phyloP scores from a whole-genome alignment of 2,888 invertebrate species.

The Crocallis elinguaria region DNA sequence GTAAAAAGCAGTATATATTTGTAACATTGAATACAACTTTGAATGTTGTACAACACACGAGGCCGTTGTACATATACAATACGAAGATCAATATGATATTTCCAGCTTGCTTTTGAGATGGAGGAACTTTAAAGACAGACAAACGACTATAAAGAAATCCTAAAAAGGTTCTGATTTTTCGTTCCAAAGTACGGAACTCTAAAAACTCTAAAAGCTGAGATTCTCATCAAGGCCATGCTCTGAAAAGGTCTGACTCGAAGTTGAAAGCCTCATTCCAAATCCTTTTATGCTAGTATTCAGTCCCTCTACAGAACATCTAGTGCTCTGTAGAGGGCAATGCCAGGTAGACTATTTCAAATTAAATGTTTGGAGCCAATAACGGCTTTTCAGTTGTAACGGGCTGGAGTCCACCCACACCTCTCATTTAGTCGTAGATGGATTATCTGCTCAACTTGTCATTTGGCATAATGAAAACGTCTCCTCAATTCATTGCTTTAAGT shows the following conservation, averaged over 20 bases:
- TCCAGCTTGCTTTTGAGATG: too few species aligned
- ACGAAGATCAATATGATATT: too few species aligned
- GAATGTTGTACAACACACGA: too few species aligned
- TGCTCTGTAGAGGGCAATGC: not conserved
- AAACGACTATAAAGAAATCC: too few species aligned
- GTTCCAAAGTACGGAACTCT: too few species aligned
- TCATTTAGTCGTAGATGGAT: slow-evolving; percentile 18
- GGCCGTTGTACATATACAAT: too few species aligned
- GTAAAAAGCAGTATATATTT: too few species aligned
- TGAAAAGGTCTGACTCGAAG: not conserved
- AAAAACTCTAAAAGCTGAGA: too few species aligned
- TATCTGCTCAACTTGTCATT: slow-evolving; percentile 12
- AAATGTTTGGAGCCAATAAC: slow-evolving; percentile 11
- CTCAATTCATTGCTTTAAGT: slow-evolving; percentile 15
- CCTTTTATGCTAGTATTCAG: not conserved
- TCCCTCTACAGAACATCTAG: too few species aligned
- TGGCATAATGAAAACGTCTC: slow-evolving; percentile 20
- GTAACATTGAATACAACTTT: too few species aligned
- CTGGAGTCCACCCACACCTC: slow-evolving; percentile 18
- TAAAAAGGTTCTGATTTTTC: too few species aligned
- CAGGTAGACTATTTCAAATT: not conserved
- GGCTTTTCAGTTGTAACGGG: slow-evolving; percentile 14
- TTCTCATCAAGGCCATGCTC: not conserved
- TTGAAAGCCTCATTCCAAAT: slow-evolving; percentile 2
- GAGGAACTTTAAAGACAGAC: too few species aligned